phyloP scores from a whole-genome alignment of 2,888 invertebrate genomes.

The Clepsis dumicolana region DNA sequence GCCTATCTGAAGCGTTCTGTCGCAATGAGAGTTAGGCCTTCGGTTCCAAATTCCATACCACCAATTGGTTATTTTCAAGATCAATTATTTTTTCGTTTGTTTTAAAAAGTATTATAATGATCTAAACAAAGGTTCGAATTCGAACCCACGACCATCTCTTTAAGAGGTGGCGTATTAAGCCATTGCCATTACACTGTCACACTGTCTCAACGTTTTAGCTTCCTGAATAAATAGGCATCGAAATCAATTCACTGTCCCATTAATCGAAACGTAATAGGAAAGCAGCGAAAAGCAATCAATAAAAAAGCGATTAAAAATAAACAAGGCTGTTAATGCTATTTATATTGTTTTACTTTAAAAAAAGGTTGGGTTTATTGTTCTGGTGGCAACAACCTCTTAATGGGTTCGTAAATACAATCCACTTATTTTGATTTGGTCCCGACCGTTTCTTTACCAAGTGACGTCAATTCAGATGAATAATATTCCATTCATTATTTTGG shows the following conservation, averaged over 20 bases:
- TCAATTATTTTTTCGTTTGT: no score
- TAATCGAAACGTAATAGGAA: not conserved
- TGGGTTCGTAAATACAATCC: not conserved
- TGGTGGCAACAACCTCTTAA: conserved; percentile 18
- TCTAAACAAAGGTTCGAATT: no score
- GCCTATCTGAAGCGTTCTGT: not conserved
- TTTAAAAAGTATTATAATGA: no score
- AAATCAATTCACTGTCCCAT: not conserved
- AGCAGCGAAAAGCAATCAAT: not conserved
- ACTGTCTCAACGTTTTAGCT: no score
- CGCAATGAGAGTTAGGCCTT: no score
- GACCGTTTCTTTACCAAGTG: not conserved
- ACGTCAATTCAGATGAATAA: not conserved
- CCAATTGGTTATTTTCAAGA: no score
- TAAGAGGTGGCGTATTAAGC: no score
- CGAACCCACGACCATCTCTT: no score
- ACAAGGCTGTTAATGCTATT: not conserved
- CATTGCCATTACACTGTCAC: no score
- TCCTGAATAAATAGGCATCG: not conserved
- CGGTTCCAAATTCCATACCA: no score
- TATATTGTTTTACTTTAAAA: not conserved
- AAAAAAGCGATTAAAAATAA: conserved; percentile 2
- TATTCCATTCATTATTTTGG: not conserved
- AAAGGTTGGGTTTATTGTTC: conserved; percentile 7
- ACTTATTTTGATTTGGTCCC: not conserved